Percentiles rank a stretch among this genome's conserved stretches.
Evolutionary conservation across 2,888 invertebrate genomes (phyloP).

Genomic region (Coremacera marginata): DNA sequence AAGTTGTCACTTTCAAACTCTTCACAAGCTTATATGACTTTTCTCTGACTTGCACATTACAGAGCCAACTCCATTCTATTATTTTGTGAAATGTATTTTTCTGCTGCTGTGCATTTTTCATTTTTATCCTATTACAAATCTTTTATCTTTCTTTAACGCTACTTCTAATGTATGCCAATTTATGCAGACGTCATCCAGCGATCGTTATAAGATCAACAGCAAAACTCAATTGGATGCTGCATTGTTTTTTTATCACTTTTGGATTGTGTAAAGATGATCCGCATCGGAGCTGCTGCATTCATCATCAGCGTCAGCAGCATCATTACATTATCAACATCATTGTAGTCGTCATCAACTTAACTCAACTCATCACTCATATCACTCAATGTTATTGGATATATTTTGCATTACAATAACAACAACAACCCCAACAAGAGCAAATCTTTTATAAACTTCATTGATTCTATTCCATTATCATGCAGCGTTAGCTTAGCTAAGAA

Average conservation of each 20-base stretch:
- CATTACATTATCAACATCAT: background rate
- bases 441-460: background rate
- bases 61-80: background rate
- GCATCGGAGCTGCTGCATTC: background rate
- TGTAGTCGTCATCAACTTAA: too few relatives aligned
- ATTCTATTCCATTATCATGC: slow-evolving; percentile 18
- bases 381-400: slow-evolving; percentile 3
- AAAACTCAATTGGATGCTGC: slow-evolving; percentile 11
- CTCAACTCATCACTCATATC: background rate
- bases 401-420: slow-evolving; percentile 27
- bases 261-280: background rate
- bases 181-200: slow-evolving; percentile 13
- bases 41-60: background rate
- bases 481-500: slow-evolving; percentile 5
- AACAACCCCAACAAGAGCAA: too few relatives aligned
- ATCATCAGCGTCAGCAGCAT: background rate
- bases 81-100: background rate
- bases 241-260: slow-evolving; percentile 28
- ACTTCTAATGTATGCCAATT: slow-evolving; percentile 23
- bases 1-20: background rate
- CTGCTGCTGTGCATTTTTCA: background rate
- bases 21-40: background rate
- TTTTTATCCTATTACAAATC: slow-evolving; percentile 19
- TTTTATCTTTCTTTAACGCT: background rate
- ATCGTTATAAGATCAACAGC: slow-evolving; percentile 12